A percentile compares a stretch with the other conserved stretches of the same genome.
phyloP scores from a whole-genome alignment of 2,888 invertebrate species.

The Entomobrya multifasciata region DNA sequence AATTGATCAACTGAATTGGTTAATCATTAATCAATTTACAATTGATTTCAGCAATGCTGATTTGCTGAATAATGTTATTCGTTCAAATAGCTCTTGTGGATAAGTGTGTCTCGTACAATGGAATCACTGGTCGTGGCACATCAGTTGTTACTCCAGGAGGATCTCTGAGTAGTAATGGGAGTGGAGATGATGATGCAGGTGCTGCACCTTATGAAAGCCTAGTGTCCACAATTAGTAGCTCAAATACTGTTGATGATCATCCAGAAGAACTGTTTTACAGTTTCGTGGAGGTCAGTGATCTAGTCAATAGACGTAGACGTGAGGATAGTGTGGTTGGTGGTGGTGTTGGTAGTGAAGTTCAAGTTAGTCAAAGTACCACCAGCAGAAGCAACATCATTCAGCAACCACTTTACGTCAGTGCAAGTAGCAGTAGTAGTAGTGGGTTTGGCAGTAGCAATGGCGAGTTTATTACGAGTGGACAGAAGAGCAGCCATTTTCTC shows the following conservation, averaged over 20 bases:
- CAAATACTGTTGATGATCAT: conserved; percentile 20
- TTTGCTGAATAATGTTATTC: conserved; percentile 55
- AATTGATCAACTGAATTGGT: no score
- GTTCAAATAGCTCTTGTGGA: conserved; percentile 63
- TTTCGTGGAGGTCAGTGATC: conserved; percentile 56
- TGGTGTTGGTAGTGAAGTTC: not conserved
- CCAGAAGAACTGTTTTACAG: conserved; percentile 50
- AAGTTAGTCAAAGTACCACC: conserved; percentile 5
- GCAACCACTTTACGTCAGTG: conserved; percentile 47
- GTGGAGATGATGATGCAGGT: not conserved
- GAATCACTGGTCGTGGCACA: conserved; percentile 32
- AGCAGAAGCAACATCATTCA: not conserved
- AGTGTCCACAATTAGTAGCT: conserved; percentile 7
- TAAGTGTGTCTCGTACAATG: conserved; percentile 55
- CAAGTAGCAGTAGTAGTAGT: conserved; percentile 37
- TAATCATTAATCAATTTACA: no score
- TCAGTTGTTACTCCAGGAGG: conserved; percentile 10
- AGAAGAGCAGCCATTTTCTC: conserved; percentile 6
- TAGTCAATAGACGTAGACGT: conserved; percentile 29
- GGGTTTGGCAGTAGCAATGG: conserved; percentile 18
- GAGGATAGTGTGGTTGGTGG: not conserved
- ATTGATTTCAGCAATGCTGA: not conserved
- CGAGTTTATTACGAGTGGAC: conserved; percentile 5
- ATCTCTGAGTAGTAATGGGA: conserved; percentile 16
- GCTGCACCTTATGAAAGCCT: conserved; percentile 9